Evolutionary conservation across 2,888 invertebrate species (phyloP), one percentile per base, ranked within the genome.

Genomic region (Melitaea athalia): DNA sequence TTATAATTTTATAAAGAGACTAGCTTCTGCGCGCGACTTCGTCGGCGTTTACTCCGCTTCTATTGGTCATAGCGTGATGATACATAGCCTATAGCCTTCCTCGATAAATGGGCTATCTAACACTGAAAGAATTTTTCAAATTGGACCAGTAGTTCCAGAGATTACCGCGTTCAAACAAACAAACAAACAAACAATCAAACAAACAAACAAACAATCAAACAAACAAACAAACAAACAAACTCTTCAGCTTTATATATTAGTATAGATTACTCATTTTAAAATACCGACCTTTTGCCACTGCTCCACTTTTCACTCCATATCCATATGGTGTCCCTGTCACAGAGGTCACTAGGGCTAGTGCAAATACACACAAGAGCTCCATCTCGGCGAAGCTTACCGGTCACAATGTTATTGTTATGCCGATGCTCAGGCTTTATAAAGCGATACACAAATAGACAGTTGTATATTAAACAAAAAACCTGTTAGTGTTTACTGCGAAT

Each of bases 391-490:
- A 91, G 89, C 91, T 86, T 85, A 83, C 82, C 79, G 85, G 81
- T 78, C 81, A 86, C 84, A 88, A 85, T 91, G 88, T 82, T 85
- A 81, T 82, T 85, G 82, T 81, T 83, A 77, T 76, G 78, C 78
- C 76, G 75, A 75, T 79, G 80, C 77, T 82, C 42, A 80, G 86
- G 85, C 85, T 89, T 92, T 92, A 91, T 92, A 92, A 91, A 91
- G 87, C 89, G 81, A 87, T 82, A 85, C 88, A 86, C 82, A 90
- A 90, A 91, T 90, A 89, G 60, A 69, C 65, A 69, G 63, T 66
- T 55, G 53, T 70, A 68, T 68, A 63, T 68, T 68, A 47, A 68
- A 85, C 84, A 87, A 90, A 89, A 91, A 92, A 92, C 92, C 87
- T 80, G 89, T 89, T 83, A 79, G 81, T 78, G 83, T 85, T 85